These are phyloP conservation scores for Anas platyrhynchos DNA, from an alignment of 2,113 vertebrate species.

Conservation along the genomic window DNA sequence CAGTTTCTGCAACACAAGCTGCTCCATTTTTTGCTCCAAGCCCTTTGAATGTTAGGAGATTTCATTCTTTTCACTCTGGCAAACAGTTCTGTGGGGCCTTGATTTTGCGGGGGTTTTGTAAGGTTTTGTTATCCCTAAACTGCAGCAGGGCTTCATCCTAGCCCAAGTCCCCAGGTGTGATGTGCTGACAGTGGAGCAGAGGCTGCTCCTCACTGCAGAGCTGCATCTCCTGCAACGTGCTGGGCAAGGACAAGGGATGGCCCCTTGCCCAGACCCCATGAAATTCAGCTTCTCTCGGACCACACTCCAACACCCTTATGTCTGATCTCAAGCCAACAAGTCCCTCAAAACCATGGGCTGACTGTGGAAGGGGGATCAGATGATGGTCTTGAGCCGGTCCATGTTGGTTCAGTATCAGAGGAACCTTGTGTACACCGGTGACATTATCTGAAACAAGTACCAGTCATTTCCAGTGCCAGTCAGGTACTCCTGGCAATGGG, in stretches of 20 bases:
- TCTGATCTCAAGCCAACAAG: fast-evolving
- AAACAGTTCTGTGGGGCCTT: neutral
- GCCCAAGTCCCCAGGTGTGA: too few relatives aligned
- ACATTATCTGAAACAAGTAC: neutral
- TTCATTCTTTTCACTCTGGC: neutral
- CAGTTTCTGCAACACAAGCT: neutral
- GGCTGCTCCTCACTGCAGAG: neutral
- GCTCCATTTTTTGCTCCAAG: neutral
- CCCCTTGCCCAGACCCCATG: neutral
- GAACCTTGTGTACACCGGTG: fast-evolving
- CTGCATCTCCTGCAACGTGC: neutral
- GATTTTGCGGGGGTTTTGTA: neutral
- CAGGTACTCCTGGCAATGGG: fast-evolving
- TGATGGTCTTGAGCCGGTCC: neutral
- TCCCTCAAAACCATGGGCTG: neutral
- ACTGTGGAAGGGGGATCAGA: neutral
- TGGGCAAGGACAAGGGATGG: neutral
- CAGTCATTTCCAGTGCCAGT: fast-evolving
- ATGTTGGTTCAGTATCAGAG: neutral
- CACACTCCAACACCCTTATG: neutral
- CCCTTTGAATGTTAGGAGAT: neutral
- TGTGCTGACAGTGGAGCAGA: neutral
- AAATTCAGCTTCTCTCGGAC: neutral
- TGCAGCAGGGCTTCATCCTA: neutral
- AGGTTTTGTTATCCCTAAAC: neutral